Conservation (phyloP, 2,888 invertebrate genomes). For the Sabatieria punctata region DNA sequence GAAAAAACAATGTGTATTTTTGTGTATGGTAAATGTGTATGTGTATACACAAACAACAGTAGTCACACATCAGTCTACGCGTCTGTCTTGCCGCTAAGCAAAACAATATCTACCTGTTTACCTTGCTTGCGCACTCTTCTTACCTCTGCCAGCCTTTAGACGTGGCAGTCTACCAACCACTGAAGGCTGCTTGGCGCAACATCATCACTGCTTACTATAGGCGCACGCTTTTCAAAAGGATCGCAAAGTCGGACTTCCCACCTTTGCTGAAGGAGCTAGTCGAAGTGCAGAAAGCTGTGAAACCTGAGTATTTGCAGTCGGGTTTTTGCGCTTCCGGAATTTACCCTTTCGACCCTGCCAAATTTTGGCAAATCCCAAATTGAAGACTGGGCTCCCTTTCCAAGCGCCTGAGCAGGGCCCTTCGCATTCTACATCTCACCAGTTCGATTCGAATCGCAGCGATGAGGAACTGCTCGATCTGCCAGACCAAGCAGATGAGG, state of each 20-base stretch:
- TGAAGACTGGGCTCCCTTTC: no score
- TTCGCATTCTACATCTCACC: no score
- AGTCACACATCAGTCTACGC: background rate
- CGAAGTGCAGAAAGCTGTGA: background rate
- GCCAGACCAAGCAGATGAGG: no score
- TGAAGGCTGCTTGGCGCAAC: constrained; percentile 8
- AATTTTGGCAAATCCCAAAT: no score
- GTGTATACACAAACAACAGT: no score
- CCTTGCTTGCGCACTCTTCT: constrained; percentile 9
- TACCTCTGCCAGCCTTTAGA: constrained; percentile 10
- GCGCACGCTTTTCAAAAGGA: background rate
- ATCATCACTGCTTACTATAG: background rate
- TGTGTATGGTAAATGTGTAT: no score
- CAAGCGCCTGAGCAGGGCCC: no score
- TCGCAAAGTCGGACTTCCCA: background rate
- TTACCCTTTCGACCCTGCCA: background rate
- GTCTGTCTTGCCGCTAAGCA: background rate
- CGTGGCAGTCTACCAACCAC: constrained; percentile 9
- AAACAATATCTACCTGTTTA: constrained; percentile 8
- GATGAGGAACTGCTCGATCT: no score
- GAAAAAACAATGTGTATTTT: no score
- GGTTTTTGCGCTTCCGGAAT: background rate
- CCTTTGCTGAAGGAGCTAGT: background rate
- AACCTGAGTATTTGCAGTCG: background rate
- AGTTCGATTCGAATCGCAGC: no score